Conservation (phyloP, 2,888 invertebrate species). For the Sminthurinus aureus region DNA sequence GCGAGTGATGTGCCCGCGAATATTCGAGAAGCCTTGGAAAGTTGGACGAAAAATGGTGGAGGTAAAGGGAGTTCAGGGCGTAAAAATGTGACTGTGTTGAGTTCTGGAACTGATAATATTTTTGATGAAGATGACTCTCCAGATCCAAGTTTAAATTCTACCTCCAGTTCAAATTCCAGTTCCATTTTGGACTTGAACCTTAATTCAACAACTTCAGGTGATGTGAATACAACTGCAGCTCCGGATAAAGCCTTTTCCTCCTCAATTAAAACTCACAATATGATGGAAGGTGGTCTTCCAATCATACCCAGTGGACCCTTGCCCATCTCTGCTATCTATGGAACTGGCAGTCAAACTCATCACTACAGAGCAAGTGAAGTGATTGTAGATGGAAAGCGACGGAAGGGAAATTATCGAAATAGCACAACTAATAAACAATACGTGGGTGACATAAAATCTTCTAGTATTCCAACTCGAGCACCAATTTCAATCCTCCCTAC, state of each 20-base stretch:
- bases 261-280: background rate
- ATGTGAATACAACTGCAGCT: background rate
- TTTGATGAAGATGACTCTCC: background rate
- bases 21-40: background rate
- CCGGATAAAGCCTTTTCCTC: background rate
- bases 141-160: background rate
- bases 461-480: background rate
- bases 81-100: background rate
- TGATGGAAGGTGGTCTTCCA: background rate
- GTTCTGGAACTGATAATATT: background rate
- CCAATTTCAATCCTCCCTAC: background rate
- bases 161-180: background rate
- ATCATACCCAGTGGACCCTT: background rate
- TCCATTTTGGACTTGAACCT: background rate
- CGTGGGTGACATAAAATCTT: background rate
- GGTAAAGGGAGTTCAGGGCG: background rate
- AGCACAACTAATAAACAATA: background rate
- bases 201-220: background rate
- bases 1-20: too few species aligned
- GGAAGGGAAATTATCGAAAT: background rate
- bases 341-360: background rate
- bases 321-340: background rate
- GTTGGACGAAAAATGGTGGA: background rate
- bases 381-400: background rate
- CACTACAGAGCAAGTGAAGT: background rate